Evolutionary conservation across 1,140 invertebrate genomes (phyloP).

Genomic region (Streblospio benedicti): DNA sequence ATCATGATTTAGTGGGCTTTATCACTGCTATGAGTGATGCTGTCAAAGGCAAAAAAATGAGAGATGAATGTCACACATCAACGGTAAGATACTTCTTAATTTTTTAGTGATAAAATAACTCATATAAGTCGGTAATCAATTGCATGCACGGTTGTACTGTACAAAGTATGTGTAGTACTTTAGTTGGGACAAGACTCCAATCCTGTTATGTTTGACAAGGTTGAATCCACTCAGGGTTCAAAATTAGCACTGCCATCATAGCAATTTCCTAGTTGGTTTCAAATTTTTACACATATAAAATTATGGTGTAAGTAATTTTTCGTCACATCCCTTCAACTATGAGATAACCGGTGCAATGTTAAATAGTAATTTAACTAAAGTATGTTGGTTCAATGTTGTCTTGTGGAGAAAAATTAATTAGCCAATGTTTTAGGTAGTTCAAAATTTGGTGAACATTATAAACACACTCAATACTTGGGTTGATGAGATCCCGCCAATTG

Average conservation of each 20-base stretch:
- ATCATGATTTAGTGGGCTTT: slow-evolving; percentile 75
- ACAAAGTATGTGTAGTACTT: neutral
- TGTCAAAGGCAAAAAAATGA: slow-evolving; percentile 67
- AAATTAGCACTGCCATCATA: neutral
- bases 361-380: neutral
- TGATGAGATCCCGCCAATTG: slow-evolving; percentile 76
- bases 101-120: neutral
- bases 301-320: neutral
- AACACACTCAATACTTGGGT: slow-evolving; percentile 67
- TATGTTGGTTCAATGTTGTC: neutral
- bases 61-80: slow-evolving; percentile 52
- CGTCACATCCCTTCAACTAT: neutral
- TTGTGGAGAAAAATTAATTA: slow-evolving; percentile 6
- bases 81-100: slow-evolving; percentile 46
- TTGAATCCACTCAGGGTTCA: neutral
- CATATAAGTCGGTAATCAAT: neutral
- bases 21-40: slow-evolving; percentile 75
- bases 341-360: neutral
- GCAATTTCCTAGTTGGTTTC: neutral
- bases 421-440: slow-evolving; percentile 46
- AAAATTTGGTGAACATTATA: slow-evolving; percentile 61
- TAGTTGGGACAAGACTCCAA: too few species aligned
- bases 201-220: too few species aligned
- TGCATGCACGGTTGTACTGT: neutral
- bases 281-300: neutral